These are phyloP conservation scores for Sminthopsis crassicaudata DNA, from an alignment of 2,113 vertebrate species.

Conservation along the genomic window DNA sequence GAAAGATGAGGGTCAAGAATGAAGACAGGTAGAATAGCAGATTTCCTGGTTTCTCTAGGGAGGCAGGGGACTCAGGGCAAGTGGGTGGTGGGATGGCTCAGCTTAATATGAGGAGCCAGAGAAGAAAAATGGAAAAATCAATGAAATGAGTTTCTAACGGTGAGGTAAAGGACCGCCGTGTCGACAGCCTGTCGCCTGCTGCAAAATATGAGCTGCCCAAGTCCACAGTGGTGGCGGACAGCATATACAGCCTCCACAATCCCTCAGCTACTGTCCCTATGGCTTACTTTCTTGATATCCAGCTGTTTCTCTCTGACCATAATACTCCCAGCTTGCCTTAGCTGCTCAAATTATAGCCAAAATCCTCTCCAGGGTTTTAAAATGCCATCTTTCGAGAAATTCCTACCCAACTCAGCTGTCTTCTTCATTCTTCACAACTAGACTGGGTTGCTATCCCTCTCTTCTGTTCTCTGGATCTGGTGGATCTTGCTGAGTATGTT, in stretches of 20 bases:
- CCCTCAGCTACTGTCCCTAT: neutral
- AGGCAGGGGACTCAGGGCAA: slow-evolving; percentile 62
- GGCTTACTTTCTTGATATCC: neutral
- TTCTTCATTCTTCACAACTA: slow-evolving; percentile 17
- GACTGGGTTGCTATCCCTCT: neutral
- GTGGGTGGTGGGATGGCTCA: slow-evolving; percentile 71
- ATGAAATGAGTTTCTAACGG: slow-evolving; percentile 82
- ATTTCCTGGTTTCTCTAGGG: slow-evolving; percentile 36
- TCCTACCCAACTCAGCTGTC: neutral
- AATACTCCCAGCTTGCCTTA: slow-evolving; percentile 36
- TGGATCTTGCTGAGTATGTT: slow-evolving; percentile 12
- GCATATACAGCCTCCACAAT: neutral
- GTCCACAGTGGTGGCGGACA: slow-evolving; percentile 61
- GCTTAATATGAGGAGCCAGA: slow-evolving; percentile 63
- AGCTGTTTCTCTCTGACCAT: neutral
- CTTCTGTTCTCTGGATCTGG: slow-evolving; percentile 19
- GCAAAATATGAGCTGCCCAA: slow-evolving; percentile 80
- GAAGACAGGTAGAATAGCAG: neutral
- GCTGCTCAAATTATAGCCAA: slow-evolving; percentile 38
- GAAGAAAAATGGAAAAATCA: slow-evolving; percentile 83
- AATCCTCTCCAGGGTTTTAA: neutral
- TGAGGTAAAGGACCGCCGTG: slow-evolving; percentile 80
- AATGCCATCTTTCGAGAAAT: slow-evolving; percentile 9
- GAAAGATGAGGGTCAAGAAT: neutral
- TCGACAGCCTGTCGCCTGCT: slow-evolving; percentile 80